Evolutionary conservation across 2,113 vertebrate species (phyloP).

Genomic region (Apodemus speciosus): DNA sequence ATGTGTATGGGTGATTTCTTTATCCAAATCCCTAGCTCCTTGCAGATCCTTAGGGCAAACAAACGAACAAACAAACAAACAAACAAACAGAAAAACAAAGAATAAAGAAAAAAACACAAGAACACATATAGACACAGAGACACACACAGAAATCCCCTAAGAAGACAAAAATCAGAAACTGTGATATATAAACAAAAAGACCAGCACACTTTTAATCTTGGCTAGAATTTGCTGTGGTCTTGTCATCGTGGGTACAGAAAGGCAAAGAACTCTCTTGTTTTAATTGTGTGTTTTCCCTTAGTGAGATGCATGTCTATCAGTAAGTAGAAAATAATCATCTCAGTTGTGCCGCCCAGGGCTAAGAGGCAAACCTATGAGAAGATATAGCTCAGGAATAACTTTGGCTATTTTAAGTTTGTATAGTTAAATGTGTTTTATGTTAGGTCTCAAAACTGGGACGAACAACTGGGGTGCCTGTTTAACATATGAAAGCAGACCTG

Average conservation of each 20-base stretch:
- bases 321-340: slow-evolving; percentile 12
- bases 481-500: no score
- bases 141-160: not conserved
- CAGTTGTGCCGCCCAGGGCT: not conserved
- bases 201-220: not conserved
- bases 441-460: no score
- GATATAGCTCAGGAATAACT: not conserved
- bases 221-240: not conserved
- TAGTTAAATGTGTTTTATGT: not conserved
- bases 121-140: not conserved
- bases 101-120: not conserved
- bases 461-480: no score
- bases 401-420: not conserved
- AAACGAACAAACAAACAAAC: not conserved
- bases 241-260: not conserved
- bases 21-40: not conserved
- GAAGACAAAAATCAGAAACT: not conserved
- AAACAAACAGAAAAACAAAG: not conserved
- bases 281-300: not conserved
- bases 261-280: not conserved
- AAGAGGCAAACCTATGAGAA: not conserved
- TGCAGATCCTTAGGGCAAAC: not conserved
- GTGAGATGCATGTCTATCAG: not conserved
- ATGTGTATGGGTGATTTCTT: not conserved
- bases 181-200: not conserved